A percentile compares a stretch with the other conserved stretches of the same genome.
phyloP scores from a whole-genome alignment of 2,888 invertebrate genomes.

The Caenorhabditis afra region DNA sequence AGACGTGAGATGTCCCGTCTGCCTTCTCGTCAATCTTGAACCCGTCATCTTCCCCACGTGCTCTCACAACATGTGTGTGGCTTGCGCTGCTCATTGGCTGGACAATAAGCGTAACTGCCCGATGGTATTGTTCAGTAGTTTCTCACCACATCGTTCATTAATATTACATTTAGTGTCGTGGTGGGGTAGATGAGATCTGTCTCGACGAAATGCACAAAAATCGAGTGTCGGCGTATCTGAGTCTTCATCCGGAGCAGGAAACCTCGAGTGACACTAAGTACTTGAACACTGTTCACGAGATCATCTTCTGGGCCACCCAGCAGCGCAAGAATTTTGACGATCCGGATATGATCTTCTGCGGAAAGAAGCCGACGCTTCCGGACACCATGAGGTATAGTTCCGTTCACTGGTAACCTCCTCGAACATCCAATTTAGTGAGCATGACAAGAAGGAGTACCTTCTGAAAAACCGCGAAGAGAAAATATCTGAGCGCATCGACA shows the following conservation, averaged over 20 bases:
- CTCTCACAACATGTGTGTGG: slow-evolving; percentile 25
- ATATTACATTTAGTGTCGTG: slow-evolving; percentile 31
- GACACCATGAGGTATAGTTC: background rate
- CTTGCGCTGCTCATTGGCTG: slow-evolving; percentile 39
- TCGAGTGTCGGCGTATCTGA: slow-evolving; percentile 9
- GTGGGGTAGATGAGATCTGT: background rate
- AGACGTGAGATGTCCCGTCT: slow-evolving; percentile 28
- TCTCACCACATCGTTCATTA: background rate
- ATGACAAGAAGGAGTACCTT: slow-evolving; percentile 1
- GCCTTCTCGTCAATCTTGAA: slow-evolving; percentile 34
- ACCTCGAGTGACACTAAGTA: slow-evolving; percentile 15
- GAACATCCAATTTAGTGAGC: background rate
- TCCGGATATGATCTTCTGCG: slow-evolving; percentile 15
- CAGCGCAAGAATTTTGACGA: slow-evolving; percentile 4
- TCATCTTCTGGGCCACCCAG: slow-evolving; percentile 37
- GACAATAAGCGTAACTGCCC: background rate
- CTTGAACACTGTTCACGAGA: slow-evolving; percentile 24
- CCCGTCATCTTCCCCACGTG: slow-evolving; percentile 18
- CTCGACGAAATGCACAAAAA: slow-evolving; percentile 13
- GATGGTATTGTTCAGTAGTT: slow-evolving; percentile 19
- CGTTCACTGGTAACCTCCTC: background rate
- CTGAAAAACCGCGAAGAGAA: slow-evolving; percentile 6
- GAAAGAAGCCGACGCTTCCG: slow-evolving; percentile 11
- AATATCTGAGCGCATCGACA: slow-evolving; percentile 22
- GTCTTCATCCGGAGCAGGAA: slow-evolving; percentile 38